Evolutionary conservation across 1,140 invertebrate genomes (phyloP), one percentile per base, ranked within the genome.

Genomic region (Pseudomyrmex concolor): DNA sequence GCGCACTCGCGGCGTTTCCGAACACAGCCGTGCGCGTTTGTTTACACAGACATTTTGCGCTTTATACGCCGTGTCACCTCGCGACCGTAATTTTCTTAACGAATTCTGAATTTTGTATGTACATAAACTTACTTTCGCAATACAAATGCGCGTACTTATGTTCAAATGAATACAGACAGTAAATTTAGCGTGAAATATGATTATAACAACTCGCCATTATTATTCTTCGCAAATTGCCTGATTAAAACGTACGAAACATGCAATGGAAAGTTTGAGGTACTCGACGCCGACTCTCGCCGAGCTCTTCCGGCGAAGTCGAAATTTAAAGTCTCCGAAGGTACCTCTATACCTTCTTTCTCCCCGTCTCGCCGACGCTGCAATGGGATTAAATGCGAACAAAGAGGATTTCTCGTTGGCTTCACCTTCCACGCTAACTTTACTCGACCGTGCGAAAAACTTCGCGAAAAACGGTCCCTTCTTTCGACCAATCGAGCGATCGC

Each of bases 301-400:
- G 59, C 43, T 74, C 63, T 34, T 34, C 34, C 43, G n/a, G 82
- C 73, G 8, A 84, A 87, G 85, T 87, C 85, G 86, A 85, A 84
- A 87, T 88, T 88, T 88, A 88, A 88, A 87, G 86, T 87, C 86
- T 72, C 51, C 81, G 74, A 84, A 64, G 86, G 70, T 50, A 54
- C 45, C 50, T 2, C 55, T 10, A 17, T n/a, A 34, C 60, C 13
- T 10, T 12, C 15, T n/a, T n/a, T 51, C n/a, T 8, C 2, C 72
- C 22, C 1, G 34, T 34, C 13, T 19, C 10, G 22, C 64, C 48
- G n/a, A 51, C 51, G 54, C 12, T 17, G 55, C 50, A 43, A 82
- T 10, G 54, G 86, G 76, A 88, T 88, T 88, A 88, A 88, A 84
- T 87, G 82, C 66, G 83, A 87, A 88, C 86, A 87, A 87, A 88